Evolutionary conservation across 2,113 vertebrate genomes (phyloP).

Genomic region (Xenus cinereus): DNA sequence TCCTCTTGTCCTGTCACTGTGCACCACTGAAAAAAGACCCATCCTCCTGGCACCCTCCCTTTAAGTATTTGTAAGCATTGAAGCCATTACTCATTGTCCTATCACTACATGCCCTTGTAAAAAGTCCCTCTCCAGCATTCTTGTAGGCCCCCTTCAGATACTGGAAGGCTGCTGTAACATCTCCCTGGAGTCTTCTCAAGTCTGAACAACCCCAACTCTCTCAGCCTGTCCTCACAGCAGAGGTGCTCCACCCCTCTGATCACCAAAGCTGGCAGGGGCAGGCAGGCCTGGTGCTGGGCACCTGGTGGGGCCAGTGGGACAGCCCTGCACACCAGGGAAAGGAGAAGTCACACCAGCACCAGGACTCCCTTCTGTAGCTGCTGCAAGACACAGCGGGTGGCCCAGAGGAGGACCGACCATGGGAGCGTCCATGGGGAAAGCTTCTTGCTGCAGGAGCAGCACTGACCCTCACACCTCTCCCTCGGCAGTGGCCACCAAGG

Average conservation of each 20-base stretch:
- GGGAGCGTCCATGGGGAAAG: background rate
- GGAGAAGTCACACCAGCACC: rapidly evolving
- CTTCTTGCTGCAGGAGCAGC: background rate
- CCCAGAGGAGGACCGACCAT: background rate
- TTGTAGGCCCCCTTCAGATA: background rate
- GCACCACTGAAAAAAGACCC: too few species aligned
- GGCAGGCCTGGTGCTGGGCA: background rate
- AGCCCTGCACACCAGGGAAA: background rate
- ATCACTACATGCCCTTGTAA: background rate
- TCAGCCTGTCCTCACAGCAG: background rate
- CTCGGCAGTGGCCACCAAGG: background rate
- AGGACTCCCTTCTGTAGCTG: background rate
- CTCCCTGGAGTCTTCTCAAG: background rate
- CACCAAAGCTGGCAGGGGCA: background rate
- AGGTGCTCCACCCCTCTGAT: background rate
- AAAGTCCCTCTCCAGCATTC: background rate
- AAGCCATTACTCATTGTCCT: background rate
- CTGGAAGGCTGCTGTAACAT: background rate
- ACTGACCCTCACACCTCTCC: too few species aligned
- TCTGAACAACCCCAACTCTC: background rate
- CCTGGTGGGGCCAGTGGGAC: background rate
- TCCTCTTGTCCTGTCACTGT: too few species aligned
- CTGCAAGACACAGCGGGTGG: background rate
- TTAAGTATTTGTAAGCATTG: background rate
- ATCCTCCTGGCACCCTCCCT: too few species aligned